These are phyloP conservation scores for Melopsittacus undulatus DNA, from an alignment of 2,797 vertebrate species.

Conservation along the genomic window DNA sequence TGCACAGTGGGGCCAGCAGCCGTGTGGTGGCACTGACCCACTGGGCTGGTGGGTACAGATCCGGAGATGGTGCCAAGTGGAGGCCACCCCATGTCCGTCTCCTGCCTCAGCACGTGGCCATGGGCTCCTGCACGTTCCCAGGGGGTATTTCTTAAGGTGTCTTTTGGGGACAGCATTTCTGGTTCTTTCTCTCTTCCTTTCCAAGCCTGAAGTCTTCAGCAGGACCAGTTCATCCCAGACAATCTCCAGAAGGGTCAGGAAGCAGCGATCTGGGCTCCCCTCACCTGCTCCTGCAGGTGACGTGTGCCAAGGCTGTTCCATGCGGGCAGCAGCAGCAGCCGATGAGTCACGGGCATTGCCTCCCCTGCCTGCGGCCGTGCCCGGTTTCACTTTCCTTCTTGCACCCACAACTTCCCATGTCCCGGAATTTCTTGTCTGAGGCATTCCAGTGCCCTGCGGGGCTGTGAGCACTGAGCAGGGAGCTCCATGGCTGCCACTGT, in stretches of 20 bases:
- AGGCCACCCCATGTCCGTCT: neutral
- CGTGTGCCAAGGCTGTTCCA: neutral
- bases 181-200: neutral
- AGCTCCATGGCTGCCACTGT: rapidly evolving
- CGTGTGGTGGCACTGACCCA: rapidly evolving
- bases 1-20: rapidly evolving
- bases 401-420: rapidly evolving
- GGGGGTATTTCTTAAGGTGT: neutral
- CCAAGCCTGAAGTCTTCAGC: rapidly evolving
- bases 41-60: neutral
- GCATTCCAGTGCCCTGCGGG: rapidly evolving
- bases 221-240: neutral
- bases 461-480: rapidly evolving
- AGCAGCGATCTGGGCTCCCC: neutral
- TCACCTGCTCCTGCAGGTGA: rapidly evolving
- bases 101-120: neutral
- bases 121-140: rapidly evolving
- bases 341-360: neutral
- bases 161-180: neutral
- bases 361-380: neutral
- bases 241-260: neutral
- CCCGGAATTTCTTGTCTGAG: neutral
- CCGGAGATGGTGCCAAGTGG: rapidly evolving
- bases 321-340: rapidly evolving
- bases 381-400: neutral